Evolutionary conservation across 2,888 invertebrate species (phyloP).

Genomic region (Thereva unica): DNA sequence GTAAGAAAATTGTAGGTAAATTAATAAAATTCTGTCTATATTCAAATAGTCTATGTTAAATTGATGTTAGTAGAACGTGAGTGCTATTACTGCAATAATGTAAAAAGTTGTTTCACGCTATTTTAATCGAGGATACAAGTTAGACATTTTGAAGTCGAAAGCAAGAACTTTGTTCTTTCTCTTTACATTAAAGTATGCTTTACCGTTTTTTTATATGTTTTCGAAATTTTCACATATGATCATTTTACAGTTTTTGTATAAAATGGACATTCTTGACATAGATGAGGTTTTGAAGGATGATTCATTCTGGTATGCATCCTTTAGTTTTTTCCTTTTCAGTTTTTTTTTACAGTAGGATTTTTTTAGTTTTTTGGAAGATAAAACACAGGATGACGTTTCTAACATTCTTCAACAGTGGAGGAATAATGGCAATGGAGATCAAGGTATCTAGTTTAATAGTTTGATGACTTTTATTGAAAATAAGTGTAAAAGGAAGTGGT

Average conservation of each 20-base stretch:
- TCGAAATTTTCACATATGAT: constrained; percentile 5
- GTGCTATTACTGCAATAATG: too few species aligned
- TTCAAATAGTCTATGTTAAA: too few species aligned
- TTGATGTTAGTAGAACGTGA: too few species aligned
- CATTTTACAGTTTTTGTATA: constrained; percentile 11
- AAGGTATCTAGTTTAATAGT: background rate
- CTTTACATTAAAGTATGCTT: background rate
- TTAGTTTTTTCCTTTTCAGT: constrained; percentile 39
- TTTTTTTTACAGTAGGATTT: constrained; percentile 36
- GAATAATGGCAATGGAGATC: constrained; percentile 36
- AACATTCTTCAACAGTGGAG: constrained; percentile 58
- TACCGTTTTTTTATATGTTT: constrained; percentile 10
- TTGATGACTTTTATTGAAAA: constrained; percentile 18
- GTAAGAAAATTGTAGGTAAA: too few species aligned
- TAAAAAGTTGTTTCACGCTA: too few species aligned
- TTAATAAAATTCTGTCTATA: too few species aligned
- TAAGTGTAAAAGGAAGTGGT: background rate
- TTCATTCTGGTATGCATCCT: constrained; percentile 55
- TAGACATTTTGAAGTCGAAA: too few species aligned
- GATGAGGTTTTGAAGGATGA: constrained; percentile 58
- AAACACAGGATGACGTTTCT: constrained; percentile 56
- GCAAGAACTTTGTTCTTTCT: background rate
- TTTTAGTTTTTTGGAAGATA: constrained; percentile 55
- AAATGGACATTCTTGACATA: constrained; percentile 57
- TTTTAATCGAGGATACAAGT: too few species aligned